These are phyloP conservation scores for Drosophila prostipennis DNA, from an alignment of 2,888 invertebrate genomes.

Conservation along the genomic window DNA sequence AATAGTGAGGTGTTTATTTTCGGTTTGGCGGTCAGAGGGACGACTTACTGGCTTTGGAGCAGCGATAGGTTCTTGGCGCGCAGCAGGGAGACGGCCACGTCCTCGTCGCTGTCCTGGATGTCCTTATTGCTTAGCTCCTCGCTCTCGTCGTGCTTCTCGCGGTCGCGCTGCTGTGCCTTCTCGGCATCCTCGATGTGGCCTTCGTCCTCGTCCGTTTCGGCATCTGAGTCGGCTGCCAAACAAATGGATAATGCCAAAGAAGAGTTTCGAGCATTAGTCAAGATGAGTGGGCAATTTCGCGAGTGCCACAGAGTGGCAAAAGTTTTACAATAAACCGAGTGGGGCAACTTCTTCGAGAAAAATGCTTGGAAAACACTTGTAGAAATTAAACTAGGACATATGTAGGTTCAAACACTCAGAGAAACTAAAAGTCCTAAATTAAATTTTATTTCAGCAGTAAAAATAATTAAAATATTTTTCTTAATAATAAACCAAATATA, in stretches of 20 bases:
- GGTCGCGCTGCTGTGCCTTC: conserved; percentile 79
- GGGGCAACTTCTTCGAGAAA: conserved; percentile 12
- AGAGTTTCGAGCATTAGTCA: conserved; percentile 43
- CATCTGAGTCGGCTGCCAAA: conserved; percentile 82
- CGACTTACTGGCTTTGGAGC: conserved; percentile 86
- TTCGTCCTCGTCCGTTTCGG: conserved; percentile 84
- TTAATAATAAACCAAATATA: no score
- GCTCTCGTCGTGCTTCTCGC: conserved; percentile 82
- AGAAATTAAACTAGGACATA: conserved; percentile 11
- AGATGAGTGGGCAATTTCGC: conserved; percentile 47
- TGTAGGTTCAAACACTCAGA: background rate
- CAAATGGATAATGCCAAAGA: conserved; percentile 19
- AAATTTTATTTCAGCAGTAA: no score
- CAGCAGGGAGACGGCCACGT: conserved; percentile 83
- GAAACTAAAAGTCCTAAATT: no score
- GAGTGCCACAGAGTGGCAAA: conserved; percentile 46
- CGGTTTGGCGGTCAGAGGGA: conserved; percentile 28
- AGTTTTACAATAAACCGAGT: conserved; percentile 38
- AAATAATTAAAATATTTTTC: no score
- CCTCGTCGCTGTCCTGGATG: conserved; percentile 82
- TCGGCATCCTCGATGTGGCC: conserved; percentile 84
- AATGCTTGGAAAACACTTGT: conserved; percentile 30
- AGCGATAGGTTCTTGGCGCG: conserved; percentile 85
- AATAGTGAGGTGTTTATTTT: conserved; percentile 82
- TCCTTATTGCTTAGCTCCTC: conserved; percentile 83